Conservation (phyloP, 2,888 invertebrate genomes). For the Arrhopalites spinosus region DNA sequence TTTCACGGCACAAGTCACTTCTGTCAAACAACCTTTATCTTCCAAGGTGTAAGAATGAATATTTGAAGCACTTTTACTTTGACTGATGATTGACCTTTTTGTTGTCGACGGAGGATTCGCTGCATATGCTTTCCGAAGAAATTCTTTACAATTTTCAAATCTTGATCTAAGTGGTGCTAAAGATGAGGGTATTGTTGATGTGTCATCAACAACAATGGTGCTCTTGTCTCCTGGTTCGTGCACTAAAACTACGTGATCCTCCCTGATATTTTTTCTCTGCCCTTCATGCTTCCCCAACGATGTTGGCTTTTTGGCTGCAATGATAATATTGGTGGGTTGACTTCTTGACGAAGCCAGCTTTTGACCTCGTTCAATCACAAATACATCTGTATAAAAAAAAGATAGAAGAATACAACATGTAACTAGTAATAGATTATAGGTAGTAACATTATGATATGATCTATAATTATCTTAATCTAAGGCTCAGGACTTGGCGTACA, state of each 20-base stretch:
- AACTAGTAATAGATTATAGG: no score
- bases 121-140: constrained; percentile 46
- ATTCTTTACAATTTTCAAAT: constrained; percentile 53
- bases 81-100: constrained; percentile 30
- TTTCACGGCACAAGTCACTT: constrained; percentile 45
- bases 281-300: constrained; percentile 50
- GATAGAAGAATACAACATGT: neutral
- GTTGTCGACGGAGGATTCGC: constrained; percentile 34
- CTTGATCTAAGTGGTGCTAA: constrained; percentile 26
- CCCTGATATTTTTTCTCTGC: constrained; percentile 47
- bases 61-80: constrained; percentile 53
- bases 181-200: constrained; percentile 20
- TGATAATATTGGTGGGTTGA: constrained; percentile 47
- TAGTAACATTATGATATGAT: no score
- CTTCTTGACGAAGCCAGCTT: constrained; percentile 56
- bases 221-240: constrained; percentile 26
- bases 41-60: constrained; percentile 39
- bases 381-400: constrained; percentile 44
- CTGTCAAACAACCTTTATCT: constrained; percentile 45
- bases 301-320: constrained; percentile 51
- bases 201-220: neutral
- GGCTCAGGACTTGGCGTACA: neutral
- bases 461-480: no score
- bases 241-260: constrained; percentile 43
- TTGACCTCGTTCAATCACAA: constrained; percentile 41